A percentile compares a stretch with the other conserved stretches of the same genome.
Evolutionary conservation across 2,797 vertebrate species (phyloP).

Genomic region (Sebastiscus albofasciatus): DNA sequence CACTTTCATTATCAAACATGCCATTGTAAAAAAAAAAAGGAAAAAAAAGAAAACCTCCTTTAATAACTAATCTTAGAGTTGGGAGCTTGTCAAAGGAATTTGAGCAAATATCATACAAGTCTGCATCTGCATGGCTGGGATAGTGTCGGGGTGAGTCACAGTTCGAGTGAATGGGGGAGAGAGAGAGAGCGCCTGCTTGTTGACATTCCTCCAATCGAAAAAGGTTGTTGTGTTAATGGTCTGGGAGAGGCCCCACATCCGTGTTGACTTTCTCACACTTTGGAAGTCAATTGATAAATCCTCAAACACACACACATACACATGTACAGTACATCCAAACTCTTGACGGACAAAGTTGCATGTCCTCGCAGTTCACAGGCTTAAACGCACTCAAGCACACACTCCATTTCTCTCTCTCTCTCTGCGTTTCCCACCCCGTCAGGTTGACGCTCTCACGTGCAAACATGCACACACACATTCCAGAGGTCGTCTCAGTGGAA

Average conservation of each 20-base stretch:
- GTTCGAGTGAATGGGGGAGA: conserved; percentile 52
- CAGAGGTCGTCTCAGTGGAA: conserved; percentile 81
- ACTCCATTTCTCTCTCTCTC: background rate
- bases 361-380: background rate
- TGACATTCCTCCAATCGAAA: conserved; percentile 72
- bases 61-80: conserved; percentile 18
- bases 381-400: background rate
- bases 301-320: background rate
- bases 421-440: conserved; percentile 44
- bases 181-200: conserved; percentile 58
- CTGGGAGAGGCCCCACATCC: conserved; percentile 55
- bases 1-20: conserved; percentile 35
- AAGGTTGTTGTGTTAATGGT: conserved; percentile 65
- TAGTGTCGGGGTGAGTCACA: conserved; percentile 68
- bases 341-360: background rate
- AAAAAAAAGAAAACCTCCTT: no score
- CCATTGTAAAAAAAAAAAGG: background rate
- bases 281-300: conserved; percentile 53
- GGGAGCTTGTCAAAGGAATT: conserved; percentile 55
- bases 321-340: background rate
- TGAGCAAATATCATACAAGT: conserved; percentile 75
- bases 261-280: conserved; percentile 78
- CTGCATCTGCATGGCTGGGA: conserved; percentile 77
- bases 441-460: conserved; percentile 48
- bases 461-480: conserved; percentile 73